Base-by-base conservation (phyloP, 2,888 invertebrate genomes). In the Mesochorus sp. region DNA sequence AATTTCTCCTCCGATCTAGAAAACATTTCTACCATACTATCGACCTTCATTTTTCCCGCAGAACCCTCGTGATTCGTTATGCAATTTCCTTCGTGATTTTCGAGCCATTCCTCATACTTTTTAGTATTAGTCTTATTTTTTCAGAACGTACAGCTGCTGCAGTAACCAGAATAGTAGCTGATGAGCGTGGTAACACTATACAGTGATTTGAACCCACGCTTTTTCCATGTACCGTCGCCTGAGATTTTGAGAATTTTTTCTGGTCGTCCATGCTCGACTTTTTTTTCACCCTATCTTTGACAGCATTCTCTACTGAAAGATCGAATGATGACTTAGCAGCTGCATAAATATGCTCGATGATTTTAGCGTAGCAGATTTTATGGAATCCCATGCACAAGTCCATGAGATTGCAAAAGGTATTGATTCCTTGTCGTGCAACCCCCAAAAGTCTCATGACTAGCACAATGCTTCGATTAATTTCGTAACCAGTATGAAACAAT, bases 391-490 rank as follows among this genome's bases (percentile, higher is more conserved):
- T 37, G 14, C 80, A 57, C 6, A 42, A 1, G 14, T 24, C 39
- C 39, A 59, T n/a, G 8, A 34, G 19, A 34, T 70, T 66, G 55
- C 80, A 80, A 81, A 84, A 84, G 17, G 81, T 37, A 64, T 85
- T 84, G 5, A 84, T 67, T 28, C 85, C 82, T 76, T 82, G 39
- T 26, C 61, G 8, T 10, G 26, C 42, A 21, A 61, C 31, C 26
- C 83, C 83, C 31, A 83, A 66, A 17, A 66, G 21, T 37, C 74
- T 34, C 57, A 66, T 49, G 8, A 21, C 66, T 1, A 55, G 39
- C 31, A 84, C 82, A 66, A 85, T 80, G 70, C 82, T 72, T 17
- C 82, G 44, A 53, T 84, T 83, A 37, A 84, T 80, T 77, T 84
- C 84, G 67, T 67, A 85, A 14, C 83, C 82, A 64, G 73, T 82